Percentiles rank a stretch among this genome's conserved stretches.
phyloP scores from a whole-genome alignment of 2,888 invertebrate genomes.

The Meloe dianella region DNA sequence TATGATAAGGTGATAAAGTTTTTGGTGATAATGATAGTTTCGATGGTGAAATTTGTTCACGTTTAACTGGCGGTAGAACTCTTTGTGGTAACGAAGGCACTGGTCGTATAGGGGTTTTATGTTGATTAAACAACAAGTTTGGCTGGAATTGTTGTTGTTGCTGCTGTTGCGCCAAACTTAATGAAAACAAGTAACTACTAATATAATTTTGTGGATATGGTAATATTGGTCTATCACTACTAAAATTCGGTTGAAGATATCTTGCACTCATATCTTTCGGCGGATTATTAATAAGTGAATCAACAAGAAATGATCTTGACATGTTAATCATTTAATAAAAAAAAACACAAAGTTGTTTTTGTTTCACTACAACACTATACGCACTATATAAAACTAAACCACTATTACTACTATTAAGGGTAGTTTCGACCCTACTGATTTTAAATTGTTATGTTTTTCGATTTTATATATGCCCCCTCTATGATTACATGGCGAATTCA shows the following conservation, averaged over 20 bases:
- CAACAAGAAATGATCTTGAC: slow-evolving; percentile 84
- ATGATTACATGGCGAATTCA: slow-evolving; percentile 43
- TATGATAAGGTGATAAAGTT: slow-evolving; percentile 36
- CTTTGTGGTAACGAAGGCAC: slow-evolving; percentile 49
- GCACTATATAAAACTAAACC: neutral
- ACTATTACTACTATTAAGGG: slow-evolving; percentile 23
- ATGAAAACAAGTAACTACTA: slow-evolving; percentile 68
- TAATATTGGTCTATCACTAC: slow-evolving; percentile 62
- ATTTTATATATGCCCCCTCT: slow-evolving; percentile 51
- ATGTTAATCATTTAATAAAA: slow-evolving; percentile 60
- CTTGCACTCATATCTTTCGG: slow-evolving; percentile 61
- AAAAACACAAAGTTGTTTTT: slow-evolving; percentile 8
- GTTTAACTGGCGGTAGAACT: slow-evolving; percentile 44
- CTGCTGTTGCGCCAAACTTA: slow-evolving; percentile 63
- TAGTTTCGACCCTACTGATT: slow-evolving; percentile 31
- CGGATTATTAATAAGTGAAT: slow-evolving; percentile 75
- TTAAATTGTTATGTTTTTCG: slow-evolving; percentile 35
- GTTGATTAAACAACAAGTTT: slow-evolving; percentile 49
- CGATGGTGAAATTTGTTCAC: slow-evolving; percentile 20
- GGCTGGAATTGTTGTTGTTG: slow-evolving; percentile 56
- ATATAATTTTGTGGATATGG: slow-evolving; percentile 72
- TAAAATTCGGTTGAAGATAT: slow-evolving; percentile 59
- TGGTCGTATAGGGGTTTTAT: slow-evolving; percentile 52
- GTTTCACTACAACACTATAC: neutral
- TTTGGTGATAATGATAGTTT: slow-evolving; percentile 37